A percentile compares a stretch with the other conserved stretches of the same genome.
Conservation (phyloP, 2,888 invertebrate genomes). For the Digitonthophagus gazella region DNA sequence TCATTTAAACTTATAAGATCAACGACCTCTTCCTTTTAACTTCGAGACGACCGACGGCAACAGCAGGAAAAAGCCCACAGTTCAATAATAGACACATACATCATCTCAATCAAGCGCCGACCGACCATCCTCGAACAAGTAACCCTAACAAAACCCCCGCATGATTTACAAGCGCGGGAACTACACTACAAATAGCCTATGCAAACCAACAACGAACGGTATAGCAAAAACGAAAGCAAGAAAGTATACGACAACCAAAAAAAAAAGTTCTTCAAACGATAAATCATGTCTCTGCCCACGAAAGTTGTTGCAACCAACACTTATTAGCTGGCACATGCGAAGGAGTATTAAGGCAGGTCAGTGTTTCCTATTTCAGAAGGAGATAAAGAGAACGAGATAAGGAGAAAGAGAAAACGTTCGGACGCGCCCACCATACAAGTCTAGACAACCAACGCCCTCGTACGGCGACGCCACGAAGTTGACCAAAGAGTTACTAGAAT, state of each 20-base stretch:
- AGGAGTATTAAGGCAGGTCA: conserved; percentile 36
- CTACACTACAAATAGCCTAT: neutral
- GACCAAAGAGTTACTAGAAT: too few relatives aligned
- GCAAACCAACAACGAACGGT: too few relatives aligned
- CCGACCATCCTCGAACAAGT: neutral
- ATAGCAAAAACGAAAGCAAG: neutral
- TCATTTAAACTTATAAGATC: too few relatives aligned
- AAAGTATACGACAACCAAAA: too few relatives aligned
- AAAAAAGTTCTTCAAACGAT: neutral
- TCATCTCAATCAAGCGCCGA: neutral
- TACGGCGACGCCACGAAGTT: conserved; percentile 9
- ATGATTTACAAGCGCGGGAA: neutral
- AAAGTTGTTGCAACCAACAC: neutral
- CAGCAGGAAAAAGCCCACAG: neutral
- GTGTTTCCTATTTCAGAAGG: conserved; percentile 21
- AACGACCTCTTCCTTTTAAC: neutral
- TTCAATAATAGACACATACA: neutral
- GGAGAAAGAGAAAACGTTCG: too few relatives aligned
- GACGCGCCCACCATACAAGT: conserved; percentile 20
- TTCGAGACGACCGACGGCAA: neutral
- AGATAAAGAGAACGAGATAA: too few relatives aligned
- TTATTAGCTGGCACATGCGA: conserved; percentile 25
- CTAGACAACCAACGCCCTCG: conserved; percentile 23
- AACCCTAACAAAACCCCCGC: too few relatives aligned
- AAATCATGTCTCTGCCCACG: neutral